Base-by-base conservation (phyloP, 2,888 invertebrate species). In the Tuta absoluta region DNA sequence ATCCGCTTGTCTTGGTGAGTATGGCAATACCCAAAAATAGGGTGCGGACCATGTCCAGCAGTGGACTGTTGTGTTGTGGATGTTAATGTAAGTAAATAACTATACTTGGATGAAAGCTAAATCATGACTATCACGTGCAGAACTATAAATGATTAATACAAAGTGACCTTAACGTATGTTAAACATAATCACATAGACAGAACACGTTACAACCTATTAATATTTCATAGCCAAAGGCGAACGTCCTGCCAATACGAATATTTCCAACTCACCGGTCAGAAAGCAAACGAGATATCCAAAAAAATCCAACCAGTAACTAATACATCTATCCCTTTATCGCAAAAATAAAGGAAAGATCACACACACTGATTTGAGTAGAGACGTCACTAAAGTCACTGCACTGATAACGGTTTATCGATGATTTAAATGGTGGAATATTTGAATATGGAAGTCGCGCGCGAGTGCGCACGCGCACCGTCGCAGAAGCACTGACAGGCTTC, bases 291-390 rank as follows among this genome's bases (percentile, higher is more conserved):
- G 79, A 75, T 53, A 72, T 76, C 72, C 76, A 73, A 69, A 69
- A 73, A 78, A 79, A 82, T 78, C 81, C 80, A 77, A 56, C 68
- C 67, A 67, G 69, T 68, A 68, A 67, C 66, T 65, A 71, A 69
- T 78, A 74, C 72, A 86, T 86, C 84, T 75, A 77, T 78, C 84
- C 76, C 89, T 90, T 75, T 91, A 90, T 86, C 79, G 78, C 74
- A 62, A 68, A 71, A 80, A 90, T 90, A 91, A 84, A 89, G 87
- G 84, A 87, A 73, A 80, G 79, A 76, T 76, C 69, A 69, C 78
- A 79, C 69, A 68, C 70, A 69, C 78, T 80, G 75, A 65, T 68
- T 67, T 66, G 67, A 38, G 14, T 69, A 66, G 48, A 57, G 58
- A 49, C 62, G 69, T 65, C 82, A 82, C 84, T 75, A 72, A 24